These are phyloP conservation scores for Watsonalla binaria DNA, from an alignment of 2,888 invertebrate genomes.

Conservation along the genomic window DNA sequence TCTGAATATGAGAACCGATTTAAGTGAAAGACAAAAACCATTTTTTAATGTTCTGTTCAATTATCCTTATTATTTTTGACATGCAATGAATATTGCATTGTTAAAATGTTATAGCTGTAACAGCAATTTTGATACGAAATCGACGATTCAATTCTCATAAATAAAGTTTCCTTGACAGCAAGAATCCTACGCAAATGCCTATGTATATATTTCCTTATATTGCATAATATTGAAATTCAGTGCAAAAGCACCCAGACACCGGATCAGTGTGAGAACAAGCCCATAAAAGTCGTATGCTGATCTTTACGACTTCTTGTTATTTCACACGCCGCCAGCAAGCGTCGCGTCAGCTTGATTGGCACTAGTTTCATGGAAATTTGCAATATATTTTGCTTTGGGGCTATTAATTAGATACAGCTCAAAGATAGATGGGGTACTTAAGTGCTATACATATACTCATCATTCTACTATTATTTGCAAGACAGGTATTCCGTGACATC, in stretches of 20 bases:
- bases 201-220: conserved; percentile 7
- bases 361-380: conserved; percentile 5
- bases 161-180: not conserved
- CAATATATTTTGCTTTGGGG: conserved; percentile 2
- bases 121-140: not conserved
- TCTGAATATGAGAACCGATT: too few species aligned
- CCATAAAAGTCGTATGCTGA: conserved; percentile 43
- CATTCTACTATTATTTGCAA: too few species aligned
- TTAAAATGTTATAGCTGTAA: too few species aligned
- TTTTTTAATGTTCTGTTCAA: too few species aligned
- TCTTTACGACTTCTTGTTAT: conserved; percentile 58
- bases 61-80: too few species aligned
- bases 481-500: too few species aligned
- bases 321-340: conserved; percentile 28
- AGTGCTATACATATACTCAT: too few species aligned
- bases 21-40: too few species aligned
- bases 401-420: too few species aligned
- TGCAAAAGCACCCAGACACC: conserved; percentile 38
- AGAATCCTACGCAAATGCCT: not conserved
- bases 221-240: conserved; percentile 28
- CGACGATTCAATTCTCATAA: not conserved
- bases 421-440: too few species aligned
- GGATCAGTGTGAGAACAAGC: conserved; percentile 51
- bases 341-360: conserved; percentile 9
- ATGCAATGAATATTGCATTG: too few species aligned